Evolutionary conservation across 2,797 vertebrate genomes (phyloP).

Genomic region (Chelonia mydas): DNA sequence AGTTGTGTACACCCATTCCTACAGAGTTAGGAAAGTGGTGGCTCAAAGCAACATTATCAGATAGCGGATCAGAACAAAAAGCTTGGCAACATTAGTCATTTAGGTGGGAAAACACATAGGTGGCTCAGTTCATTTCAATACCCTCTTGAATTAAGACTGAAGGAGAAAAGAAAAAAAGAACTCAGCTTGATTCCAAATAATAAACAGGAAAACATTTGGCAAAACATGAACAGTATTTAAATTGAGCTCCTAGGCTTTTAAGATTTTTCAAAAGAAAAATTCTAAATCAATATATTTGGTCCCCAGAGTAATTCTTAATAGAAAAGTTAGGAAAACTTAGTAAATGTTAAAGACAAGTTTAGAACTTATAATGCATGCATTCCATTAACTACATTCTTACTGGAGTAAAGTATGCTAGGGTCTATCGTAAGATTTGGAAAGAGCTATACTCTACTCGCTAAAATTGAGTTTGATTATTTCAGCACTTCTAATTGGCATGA

Average conservation of each 20-base stretch:
- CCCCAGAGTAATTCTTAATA: neutral
- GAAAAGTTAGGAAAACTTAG: neutral
- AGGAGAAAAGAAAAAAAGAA: neutral
- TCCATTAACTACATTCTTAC: neutral
- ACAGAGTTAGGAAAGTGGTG: neutral
- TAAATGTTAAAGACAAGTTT: neutral
- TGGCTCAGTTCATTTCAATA: neutral
- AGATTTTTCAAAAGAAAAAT: neutral
- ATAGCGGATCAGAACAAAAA: neutral
- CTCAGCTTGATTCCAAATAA: neutral
- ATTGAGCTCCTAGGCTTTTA: neutral
- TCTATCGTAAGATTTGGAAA: neutral
- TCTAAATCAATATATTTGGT: neutral
- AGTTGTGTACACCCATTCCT: neutral
- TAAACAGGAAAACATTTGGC: conserved; percentile 48
- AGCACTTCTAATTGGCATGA: neutral
- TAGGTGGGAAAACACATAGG: neutral
- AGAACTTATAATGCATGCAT: neutral
- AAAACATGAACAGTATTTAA: conserved; percentile 22
- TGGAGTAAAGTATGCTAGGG: neutral
- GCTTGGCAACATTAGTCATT: neutral
- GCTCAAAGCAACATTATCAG: neutral
- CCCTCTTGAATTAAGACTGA: conserved; percentile 1
- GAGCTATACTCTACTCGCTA: neutral
- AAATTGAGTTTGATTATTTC: neutral